phyloP scores from a whole-genome alignment of 2,113 vertebrate genomes.

The Pollachius pollachius region DNA sequence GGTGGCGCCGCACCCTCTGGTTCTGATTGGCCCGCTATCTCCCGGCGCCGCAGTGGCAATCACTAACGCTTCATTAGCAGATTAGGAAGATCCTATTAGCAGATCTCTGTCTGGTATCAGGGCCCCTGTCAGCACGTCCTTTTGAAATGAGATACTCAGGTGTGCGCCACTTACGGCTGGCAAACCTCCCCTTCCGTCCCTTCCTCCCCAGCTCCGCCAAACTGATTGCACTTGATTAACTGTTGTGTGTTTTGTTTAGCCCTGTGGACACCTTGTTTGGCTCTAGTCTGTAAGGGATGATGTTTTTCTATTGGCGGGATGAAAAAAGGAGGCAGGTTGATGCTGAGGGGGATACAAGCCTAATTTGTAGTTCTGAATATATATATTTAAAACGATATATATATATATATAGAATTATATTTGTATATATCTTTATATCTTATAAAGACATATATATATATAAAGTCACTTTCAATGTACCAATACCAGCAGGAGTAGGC shows the following conservation, averaged over 20 bases:
- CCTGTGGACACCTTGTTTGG: constrained; percentile 22
- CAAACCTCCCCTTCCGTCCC: background rate
- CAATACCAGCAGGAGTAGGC: too few species aligned
- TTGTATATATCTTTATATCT: too few species aligned
- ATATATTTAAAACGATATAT: too few species aligned
- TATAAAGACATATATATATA: too few species aligned
- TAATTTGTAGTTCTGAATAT: too few species aligned
- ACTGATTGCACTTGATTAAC: constrained; percentile 37
- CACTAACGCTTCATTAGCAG: constrained; percentile 75
- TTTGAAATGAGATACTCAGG: constrained; percentile 65
- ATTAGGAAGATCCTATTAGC: constrained; percentile 77
- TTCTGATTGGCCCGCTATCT: constrained; percentile 59
- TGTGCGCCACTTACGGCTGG: constrained; percentile 27
- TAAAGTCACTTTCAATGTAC: too few species aligned
- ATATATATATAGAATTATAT: too few species aligned
- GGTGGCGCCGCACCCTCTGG: constrained; percentile 26
- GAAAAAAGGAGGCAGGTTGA: constrained; percentile 1
- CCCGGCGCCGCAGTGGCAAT: constrained; percentile 49
- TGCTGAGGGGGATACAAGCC: too few species aligned
- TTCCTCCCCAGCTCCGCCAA: constrained; percentile 24
- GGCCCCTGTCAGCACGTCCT: constrained; percentile 54
- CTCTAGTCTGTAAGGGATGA: constrained; percentile 14
- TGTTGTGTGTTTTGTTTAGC: constrained; percentile 30
- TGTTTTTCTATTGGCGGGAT: constrained; percentile 15
- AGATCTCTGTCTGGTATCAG: constrained; percentile 72